A percentile compares a stretch with the other conserved stretches of the same genome.
These are phyloP conservation scores for Aproaerema taeniolella DNA, from an alignment of 2,888 invertebrate genomes.

Conservation along the genomic window DNA sequence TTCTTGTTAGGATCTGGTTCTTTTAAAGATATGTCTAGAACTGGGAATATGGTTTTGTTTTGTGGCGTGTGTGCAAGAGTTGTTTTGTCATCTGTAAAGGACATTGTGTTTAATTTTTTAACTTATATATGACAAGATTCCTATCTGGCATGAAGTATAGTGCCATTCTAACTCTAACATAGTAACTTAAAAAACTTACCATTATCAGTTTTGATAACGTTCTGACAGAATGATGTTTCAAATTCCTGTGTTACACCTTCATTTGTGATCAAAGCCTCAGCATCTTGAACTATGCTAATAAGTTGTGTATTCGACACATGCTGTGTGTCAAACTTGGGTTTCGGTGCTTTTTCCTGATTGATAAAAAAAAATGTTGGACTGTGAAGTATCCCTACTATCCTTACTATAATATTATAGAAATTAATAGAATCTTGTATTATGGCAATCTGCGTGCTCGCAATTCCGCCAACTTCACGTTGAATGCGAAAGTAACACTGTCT, in stretches of 20 bases:
- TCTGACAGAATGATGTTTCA: constrained; percentile 31
- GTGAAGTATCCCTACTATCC: too few species aligned
- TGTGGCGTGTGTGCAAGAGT: not conserved
- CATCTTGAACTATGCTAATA: constrained; percentile 47
- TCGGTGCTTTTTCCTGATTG: too few species aligned
- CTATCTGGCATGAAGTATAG: too few species aligned
- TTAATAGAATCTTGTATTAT: too few species aligned
- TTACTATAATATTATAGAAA: too few species aligned
- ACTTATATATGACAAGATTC: too few species aligned
- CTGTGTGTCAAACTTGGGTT: constrained; percentile 53
- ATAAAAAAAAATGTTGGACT: too few species aligned
- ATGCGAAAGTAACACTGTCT: too few species aligned
- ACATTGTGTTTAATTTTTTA: not conserved
- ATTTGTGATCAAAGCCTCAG: constrained; percentile 38
- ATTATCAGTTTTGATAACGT: not conserved
- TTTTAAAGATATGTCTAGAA: constrained; percentile 14
- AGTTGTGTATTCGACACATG: constrained; percentile 57
- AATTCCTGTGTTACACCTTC: constrained; percentile 50
- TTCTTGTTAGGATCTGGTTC: constrained; percentile 8
- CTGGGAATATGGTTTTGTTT: constrained; percentile 2
- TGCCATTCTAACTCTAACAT: too few species aligned
- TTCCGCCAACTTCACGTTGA: too few species aligned
- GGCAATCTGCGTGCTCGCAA: too few species aligned
- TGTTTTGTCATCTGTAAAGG: not conserved
- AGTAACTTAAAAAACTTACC: too few species aligned